Evolutionary conservation across 2,113 vertebrate species (phyloP).

Genomic region (Nycticorax nycticorax): DNA sequence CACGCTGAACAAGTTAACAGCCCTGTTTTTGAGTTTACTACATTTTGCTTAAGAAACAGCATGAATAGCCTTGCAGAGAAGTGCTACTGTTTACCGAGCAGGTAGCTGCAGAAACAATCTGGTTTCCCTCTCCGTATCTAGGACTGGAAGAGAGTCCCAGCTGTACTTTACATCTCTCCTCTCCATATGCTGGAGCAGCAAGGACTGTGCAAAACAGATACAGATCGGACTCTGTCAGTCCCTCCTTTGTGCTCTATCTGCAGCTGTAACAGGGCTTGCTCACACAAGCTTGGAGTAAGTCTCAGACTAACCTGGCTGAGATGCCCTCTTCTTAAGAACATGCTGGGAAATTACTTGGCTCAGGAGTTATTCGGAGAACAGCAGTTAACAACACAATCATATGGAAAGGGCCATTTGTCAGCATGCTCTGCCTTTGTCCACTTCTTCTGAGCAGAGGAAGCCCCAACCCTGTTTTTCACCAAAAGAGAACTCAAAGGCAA

Average conservation of each 20-base stretch:
- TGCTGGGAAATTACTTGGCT: not conserved
- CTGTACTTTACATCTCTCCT: not conserved
- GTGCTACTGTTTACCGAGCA: not conserved
- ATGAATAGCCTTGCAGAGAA: slow-evolving; percentile 11
- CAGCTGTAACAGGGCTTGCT: not conserved
- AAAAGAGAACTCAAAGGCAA: not conserved
- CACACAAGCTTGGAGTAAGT: not conserved
- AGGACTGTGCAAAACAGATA: not conserved
- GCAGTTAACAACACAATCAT: not conserved
- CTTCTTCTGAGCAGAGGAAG: not conserved
- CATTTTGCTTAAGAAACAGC: slow-evolving; percentile 19
- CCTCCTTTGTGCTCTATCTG: not conserved
- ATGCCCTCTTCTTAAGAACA: not conserved
- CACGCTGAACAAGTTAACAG: slow-evolving; percentile 1
- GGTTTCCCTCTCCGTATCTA: not conserved
- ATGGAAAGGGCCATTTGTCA: not conserved
- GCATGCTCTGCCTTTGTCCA: not conserved
- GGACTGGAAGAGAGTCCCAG: not conserved
- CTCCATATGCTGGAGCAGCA: not conserved
- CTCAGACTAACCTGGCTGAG: not conserved
- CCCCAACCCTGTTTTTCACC: not conserved
- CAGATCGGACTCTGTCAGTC: not conserved
- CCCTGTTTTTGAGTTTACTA: slow-evolving; percentile 1
- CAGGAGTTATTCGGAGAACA: not conserved
- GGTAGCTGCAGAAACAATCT: not conserved